Percentiles rank a stretch among this genome's conserved stretches.
Evolutionary conservation across 2,797 vertebrate genomes (phyloP).

Genomic region (Channallabes apus): DNA sequence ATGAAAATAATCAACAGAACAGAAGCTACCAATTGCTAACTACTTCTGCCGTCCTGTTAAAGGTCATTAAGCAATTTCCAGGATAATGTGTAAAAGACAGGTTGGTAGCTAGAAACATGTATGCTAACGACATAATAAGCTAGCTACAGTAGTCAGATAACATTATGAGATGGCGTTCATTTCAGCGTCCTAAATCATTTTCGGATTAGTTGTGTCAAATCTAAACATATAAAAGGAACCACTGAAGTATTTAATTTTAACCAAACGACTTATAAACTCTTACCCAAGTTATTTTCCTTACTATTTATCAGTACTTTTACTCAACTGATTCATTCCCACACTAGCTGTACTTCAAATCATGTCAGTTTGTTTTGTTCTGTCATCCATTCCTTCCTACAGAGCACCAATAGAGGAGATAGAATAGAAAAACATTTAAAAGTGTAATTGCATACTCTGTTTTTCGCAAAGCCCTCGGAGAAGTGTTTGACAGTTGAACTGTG

Average conservation of each 20-base stretch:
- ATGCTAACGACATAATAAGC: not conserved
- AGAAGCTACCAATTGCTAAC: too few relatives aligned
- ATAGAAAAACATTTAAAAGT: not conserved
- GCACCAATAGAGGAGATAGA: not conserved
- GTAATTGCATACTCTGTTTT: constrained; percentile 54
- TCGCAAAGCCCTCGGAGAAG: constrained; percentile 61
- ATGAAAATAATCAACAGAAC: too few relatives aligned
- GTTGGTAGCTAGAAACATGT: not conserved
- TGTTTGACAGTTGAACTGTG: constrained; percentile 48
- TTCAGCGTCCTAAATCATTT: not conserved
- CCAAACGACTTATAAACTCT: not conserved
- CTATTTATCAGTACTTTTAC: not conserved
- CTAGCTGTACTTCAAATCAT: not conserved
- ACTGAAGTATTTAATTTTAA: not conserved
- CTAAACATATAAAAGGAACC: not conserved
- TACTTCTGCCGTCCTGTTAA: too few relatives aligned
- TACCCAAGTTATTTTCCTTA: too few relatives aligned
- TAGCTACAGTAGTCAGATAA: not conserved
- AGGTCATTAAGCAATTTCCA: not conserved
- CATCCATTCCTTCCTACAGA: not conserved
- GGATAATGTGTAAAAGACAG: not conserved
- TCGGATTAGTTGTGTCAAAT: not conserved
- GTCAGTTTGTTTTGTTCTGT: not conserved
- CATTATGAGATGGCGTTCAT: not conserved
- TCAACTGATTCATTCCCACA: not conserved